Base-by-base conservation (phyloP, 2,113 vertebrate genomes). In the Apodemus sylvaticus region DNA sequence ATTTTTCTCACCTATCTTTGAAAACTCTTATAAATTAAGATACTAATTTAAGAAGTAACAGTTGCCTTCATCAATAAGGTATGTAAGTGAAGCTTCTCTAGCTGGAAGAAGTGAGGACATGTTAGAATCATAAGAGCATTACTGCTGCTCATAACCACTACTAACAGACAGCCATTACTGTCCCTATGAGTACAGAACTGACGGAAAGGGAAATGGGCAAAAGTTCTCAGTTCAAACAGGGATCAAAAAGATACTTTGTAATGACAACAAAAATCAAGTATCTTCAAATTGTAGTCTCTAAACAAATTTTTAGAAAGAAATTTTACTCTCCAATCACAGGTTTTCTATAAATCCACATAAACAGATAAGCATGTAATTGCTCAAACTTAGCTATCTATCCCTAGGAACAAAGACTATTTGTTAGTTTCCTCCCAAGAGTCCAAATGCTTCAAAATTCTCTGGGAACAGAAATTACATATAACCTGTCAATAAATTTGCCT, bases 281-380 rank as follows among this genome's bases (percentile, higher is more conserved):
- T 89, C 48, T 94, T 83, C 79, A 96, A 95, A 97, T 86, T 86
- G 88, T 12, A 94, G 73, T 78, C 82, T 90, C 93, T 94, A 90
- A 96, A 96, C 97, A 97, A 93, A 97, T 90, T 62, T 83, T 83
- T 83, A 17, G 39, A 55, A 62, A 83, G n/a, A 62, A 62, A 83
- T 62, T 92, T 86, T 94, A 77, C 62, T 96, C 77, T 95, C 90
- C 88, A 94, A 92, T 94, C 88, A 89, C 26, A 31, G 36, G 79
- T 96, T 96, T 97, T 91, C 91, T 95, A 90, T 48, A 97, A 96
- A 94, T 95, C 86, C 86, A 97, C 51, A 96, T 97, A 96, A 96
- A 90, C 83, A 96, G 79, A 95, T 96, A 97, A 96, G 94, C 66
- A 90, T 89, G 34, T 93, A 91, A 96, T 97, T 42, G 14, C 45